Evolutionary conservation across 2,888 invertebrate species (phyloP).

Genomic region (Branchellion lobata): DNA sequence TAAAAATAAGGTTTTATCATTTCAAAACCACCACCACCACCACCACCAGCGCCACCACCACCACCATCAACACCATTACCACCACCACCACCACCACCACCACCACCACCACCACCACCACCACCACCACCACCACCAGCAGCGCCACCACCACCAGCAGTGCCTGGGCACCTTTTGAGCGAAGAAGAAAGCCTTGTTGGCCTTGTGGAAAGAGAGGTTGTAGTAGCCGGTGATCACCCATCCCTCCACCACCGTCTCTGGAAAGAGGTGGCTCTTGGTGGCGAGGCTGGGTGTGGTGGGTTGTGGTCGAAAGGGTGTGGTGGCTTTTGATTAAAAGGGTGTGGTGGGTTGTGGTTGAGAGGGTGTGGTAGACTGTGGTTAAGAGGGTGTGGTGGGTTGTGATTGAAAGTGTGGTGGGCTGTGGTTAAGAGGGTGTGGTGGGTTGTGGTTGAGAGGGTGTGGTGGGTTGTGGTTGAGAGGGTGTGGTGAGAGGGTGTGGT

Average conservation of each 20-base stretch:
- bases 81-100: not conserved
- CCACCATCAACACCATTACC: not conserved
- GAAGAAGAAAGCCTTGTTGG: conserved; percentile 72
- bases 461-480: no score
- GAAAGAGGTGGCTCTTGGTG: conserved; percentile 63
- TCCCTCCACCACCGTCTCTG: conserved; percentile 70
- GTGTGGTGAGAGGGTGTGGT: no score
- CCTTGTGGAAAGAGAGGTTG: conserved; percentile 69
- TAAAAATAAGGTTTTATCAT: no score
- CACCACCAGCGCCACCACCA: not conserved
- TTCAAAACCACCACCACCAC: not conserved
- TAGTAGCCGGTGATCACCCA: conserved; percentile 78
- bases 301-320: not conserved
- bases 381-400: no score
- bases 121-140: not conserved
- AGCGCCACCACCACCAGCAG: not conserved
- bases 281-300: conserved; percentile 62
- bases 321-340: no score
- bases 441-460: no score
- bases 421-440: no score
- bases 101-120: not conserved
- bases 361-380: no score
- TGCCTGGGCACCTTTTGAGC: conserved; percentile 69
- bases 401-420: no score
- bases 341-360: no score